Evolutionary conservation across 1,140 invertebrate genomes (phyloP).

Genomic region (Cylas formicarius): DNA sequence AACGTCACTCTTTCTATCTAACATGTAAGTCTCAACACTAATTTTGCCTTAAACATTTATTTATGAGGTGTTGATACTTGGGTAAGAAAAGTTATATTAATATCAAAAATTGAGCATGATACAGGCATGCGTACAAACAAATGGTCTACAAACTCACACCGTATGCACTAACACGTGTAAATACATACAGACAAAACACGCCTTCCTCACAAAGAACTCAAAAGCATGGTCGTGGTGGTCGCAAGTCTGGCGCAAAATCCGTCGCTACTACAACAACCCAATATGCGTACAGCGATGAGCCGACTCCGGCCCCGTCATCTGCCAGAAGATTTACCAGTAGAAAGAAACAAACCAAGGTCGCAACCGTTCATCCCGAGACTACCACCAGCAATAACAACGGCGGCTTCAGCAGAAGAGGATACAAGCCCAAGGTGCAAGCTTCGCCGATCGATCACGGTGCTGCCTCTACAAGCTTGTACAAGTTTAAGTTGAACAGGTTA

Average conservation of each 20-base stretch:
- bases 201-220: slow-evolving; percentile 33
- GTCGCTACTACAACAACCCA: slow-evolving; percentile 45
- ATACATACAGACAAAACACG: slow-evolving; percentile 41
- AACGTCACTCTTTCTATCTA: too few species aligned
- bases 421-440: slow-evolving; percentile 52
- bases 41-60: too few species aligned
- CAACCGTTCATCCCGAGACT: slow-evolving; percentile 19
- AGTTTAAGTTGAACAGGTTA: slow-evolving; percentile 67
- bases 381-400: slow-evolving; percentile 37
- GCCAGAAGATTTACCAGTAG: slow-evolving; percentile 39
- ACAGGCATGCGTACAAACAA: too few species aligned
- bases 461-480: slow-evolving; percentile 54
- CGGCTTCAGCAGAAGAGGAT: slow-evolving; percentile 48
- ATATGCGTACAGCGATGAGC: slow-evolving; percentile 56
- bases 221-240: slow-evolving; percentile 39
- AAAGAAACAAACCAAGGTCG: slow-evolving; percentile 25
- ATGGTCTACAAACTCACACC: too few species aligned
- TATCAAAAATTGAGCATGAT: too few species aligned
- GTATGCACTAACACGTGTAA: slow-evolving; percentile 41
- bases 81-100: too few species aligned
- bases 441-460: slow-evolving; percentile 46
- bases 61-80: too few species aligned
- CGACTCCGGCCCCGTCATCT: slow-evolving; percentile 43
- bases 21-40: too few species aligned
- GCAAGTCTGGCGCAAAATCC: slow-evolving; percentile 38